Evolutionary conservation across 2,888 invertebrate genomes (phyloP).

Genomic region (Drosophila parthenogenetica): DNA sequence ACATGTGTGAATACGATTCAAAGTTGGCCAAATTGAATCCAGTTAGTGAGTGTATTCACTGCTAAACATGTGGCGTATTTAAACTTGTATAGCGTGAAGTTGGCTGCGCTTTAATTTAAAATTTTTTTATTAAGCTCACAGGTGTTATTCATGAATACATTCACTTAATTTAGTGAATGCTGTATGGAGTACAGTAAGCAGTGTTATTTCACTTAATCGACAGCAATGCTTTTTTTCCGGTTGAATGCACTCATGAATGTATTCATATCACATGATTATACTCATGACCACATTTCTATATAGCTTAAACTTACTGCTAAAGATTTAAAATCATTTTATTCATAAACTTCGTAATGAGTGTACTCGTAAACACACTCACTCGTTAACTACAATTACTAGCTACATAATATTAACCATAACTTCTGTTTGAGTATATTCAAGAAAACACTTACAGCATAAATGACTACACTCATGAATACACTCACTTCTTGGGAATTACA

Average conservation of each 20-base stretch:
- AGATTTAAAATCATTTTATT: too few species aligned
- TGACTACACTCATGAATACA: background rate
- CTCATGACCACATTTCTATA: background rate
- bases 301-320: too few species aligned
- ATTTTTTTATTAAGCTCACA: too few species aligned
- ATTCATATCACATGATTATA: background rate
- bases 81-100: background rate
- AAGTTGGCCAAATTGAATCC: constrained; percentile 16
- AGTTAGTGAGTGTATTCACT: constrained; percentile 22
- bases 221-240: background rate
- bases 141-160: too few species aligned
- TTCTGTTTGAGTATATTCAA: background rate
- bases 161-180: background rate
- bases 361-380: background rate
- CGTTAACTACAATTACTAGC: too few species aligned
- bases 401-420: too few species aligned
- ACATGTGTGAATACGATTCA: constrained; percentile 26
- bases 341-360: background rate
- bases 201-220: too few species aligned
- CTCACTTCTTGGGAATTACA: background rate
- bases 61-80: background rate
- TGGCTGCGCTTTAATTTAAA: too few species aligned
- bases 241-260: background rate
- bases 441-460: background rate
- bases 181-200: too few species aligned